These are phyloP conservation scores for Hyles euphorbiae DNA, from an alignment of 1,140 invertebrate genomes.

Conservation along the genomic window DNA sequence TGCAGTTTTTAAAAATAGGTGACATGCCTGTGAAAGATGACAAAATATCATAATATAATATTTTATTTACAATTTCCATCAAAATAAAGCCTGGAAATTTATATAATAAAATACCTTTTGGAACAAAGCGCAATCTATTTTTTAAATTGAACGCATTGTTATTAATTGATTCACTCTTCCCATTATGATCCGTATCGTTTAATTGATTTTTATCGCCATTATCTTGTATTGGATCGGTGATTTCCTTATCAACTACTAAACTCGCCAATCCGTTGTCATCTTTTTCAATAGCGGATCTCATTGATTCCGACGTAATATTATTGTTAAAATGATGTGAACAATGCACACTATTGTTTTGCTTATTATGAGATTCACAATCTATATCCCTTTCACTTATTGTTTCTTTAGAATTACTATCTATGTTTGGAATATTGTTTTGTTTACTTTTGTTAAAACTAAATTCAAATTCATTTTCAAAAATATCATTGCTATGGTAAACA, in stretches of 20 bases:
- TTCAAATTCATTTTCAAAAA: conserved; percentile 11
- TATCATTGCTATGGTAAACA: conserved; percentile 21
- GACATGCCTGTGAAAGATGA: conserved; percentile 50
- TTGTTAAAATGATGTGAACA: conserved; percentile 13
- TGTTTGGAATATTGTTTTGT: not conserved
- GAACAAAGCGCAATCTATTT: conserved; percentile 44
- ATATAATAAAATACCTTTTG: conserved; percentile 42
- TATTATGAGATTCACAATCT: too few species aligned
- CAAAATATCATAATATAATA: not conserved
- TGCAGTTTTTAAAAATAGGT: conserved; percentile 38
- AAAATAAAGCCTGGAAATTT: not conserved
- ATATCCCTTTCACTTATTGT: too few species aligned
- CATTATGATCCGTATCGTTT: conserved; percentile 2
- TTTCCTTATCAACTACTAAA: not conserved
- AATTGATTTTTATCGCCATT: conserved; percentile 7
- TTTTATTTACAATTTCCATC: not conserved
- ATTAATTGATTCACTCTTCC: not conserved
- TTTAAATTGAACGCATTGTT: conserved; percentile 36
- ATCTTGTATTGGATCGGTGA: not conserved
- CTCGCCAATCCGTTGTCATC: too few species aligned
- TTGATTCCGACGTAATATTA: not conserved
- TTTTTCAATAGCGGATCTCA: too few species aligned
- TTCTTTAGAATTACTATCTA: not conserved
- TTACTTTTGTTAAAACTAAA: conserved; percentile 13
- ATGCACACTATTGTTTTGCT: not conserved